Base-by-base conservation (phyloP, 2,888 invertebrate genomes). In the Nebria salina region DNA sequence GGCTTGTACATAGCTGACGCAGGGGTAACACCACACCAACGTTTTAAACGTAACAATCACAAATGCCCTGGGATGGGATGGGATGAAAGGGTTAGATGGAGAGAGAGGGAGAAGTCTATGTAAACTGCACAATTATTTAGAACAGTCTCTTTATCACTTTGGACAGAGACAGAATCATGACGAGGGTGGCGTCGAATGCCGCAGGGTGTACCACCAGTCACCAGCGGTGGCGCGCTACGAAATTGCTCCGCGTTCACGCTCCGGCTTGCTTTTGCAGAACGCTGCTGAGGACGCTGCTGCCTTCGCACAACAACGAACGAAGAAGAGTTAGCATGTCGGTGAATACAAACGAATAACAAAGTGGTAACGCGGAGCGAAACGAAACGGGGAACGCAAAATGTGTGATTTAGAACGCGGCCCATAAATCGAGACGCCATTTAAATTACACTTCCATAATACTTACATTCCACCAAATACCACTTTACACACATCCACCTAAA, bases 71-170 rank as follows among this genome's bases (percentile, higher is more conserved):
- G 65, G 76, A 20, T 20, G 20, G 20, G 20, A 20, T 20, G 20
- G 20, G 20, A 20, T 20, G 20, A 1, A 65, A 26, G 66, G 65
- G 65, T 76, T 76, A 76, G 65, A 42, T 66, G 70, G 34, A 65
- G 76, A 42, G 66, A 11, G 43, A 8, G 70, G 65, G 72, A 72
- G 65, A 43, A 13, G 64, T 11, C 70, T 70, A 25, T 72, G 77
- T 72, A 77, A 77, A 77, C 72, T 77, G 77, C 20, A 77, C 74
- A 74, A 79, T 79, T 74, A 79, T 79, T 79, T 79, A 79, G 74
- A 79, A 77, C 73, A 79, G 74, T 74, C 79, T 74, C 79, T 79
- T 79, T 79, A 79, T 79, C 79, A 79, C 79, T 74, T 54, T 42
- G 79, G 74, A 79, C 74, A 77, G 77, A 72, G 76, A 41, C 15